phyloP scores from a whole-genome alignment of 2,888 invertebrate genomes.

The Dynastes hyllus region DNA sequence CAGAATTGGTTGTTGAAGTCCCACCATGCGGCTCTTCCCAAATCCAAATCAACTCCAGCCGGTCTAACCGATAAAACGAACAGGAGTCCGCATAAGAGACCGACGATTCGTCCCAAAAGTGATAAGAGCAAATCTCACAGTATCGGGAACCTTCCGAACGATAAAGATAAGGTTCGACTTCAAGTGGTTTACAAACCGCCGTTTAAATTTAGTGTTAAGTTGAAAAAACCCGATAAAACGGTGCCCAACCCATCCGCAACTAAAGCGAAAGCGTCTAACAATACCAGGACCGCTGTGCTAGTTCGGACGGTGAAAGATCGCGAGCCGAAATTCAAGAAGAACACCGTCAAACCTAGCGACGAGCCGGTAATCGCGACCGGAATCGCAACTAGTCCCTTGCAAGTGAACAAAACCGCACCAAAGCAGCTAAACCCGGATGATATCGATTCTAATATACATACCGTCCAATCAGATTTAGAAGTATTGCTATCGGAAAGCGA shows the following conservation, averaged over 20 bases:
- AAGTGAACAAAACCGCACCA: slow-evolving; percentile 55
- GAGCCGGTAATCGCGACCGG: slow-evolving; percentile 62
- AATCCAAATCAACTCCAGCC: slow-evolving; percentile 89
- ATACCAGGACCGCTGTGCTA: slow-evolving; percentile 71
- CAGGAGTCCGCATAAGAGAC: slow-evolving; percentile 73
- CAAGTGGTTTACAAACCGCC: slow-evolving; percentile 92
- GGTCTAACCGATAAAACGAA: slow-evolving; percentile 76
- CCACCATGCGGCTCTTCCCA: slow-evolving; percentile 80
- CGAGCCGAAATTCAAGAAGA: slow-evolving; percentile 56
- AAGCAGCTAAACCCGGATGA: slow-evolving; percentile 61
- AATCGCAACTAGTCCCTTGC: slow-evolving; percentile 56
- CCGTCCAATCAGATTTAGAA: slow-evolving; percentile 77
- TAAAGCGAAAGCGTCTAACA: slow-evolving; percentile 58
- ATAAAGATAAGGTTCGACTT: slow-evolving; percentile 80
- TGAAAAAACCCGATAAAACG: slow-evolving; percentile 80
- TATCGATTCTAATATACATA: slow-evolving; percentile 76
- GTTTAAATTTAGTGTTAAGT: slow-evolving; percentile 88
- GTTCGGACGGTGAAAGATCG: slow-evolving; percentile 68
- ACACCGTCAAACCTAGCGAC: slow-evolving; percentile 63
- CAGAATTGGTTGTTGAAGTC: slow-evolving; percentile 89
- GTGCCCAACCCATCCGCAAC: slow-evolving; percentile 60
- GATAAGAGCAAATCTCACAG: slow-evolving; percentile 78
- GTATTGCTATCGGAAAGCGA: slow-evolving; percentile 76
- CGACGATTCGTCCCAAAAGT: slow-evolving; percentile 71
- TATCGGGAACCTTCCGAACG: slow-evolving; percentile 79